Base-by-base conservation (phyloP, 2,888 invertebrate species). In the Arctia plantaginis region DNA sequence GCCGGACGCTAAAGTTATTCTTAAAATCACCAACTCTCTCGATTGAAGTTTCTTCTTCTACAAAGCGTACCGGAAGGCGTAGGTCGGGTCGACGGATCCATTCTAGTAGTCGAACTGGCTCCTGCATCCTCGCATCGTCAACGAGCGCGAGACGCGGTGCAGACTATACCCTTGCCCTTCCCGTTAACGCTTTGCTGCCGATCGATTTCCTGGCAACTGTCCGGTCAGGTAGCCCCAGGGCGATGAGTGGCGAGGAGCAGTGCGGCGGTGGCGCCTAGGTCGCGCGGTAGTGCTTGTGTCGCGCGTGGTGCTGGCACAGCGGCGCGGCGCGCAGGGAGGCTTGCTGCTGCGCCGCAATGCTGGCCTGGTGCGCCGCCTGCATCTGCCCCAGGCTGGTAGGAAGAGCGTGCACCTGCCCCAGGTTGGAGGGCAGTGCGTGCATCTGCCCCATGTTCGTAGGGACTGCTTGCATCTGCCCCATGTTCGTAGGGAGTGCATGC, bases 281-380 rank as follows among this genome's bases (percentile, higher is more conserved):
- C 83, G 88, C 85, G 80, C 88, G 87, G 86, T 89, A 88, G 39
- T 69, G 86, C 74, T 80, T 68, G 83, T 84, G 84, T 82, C 87
- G 81, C 78, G 86, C 88, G 87, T 92, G 91, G 81, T 91, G 92
- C 79, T 89, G 91, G 83, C 93, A 93, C 85, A 88, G 84, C 82
- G 90, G 87, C 20, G 89, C 87, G 13, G 78, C 76, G 62, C 78
- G 85, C 27, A 82, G 81, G 23, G 82, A 72, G 27, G 79, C 78
- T n/a, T 84, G 86, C 77, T 86, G 87, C 51, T 88, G 88, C 59
- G 73, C 69, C 80, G 81, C 82, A 12, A 84, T 75, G 69, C 84
- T 82, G 75, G 81, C 83, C 69, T 85, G 82, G 80, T 85, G 85
- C 68, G 75, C 83, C 27, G 84, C 83, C 77, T 87, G 90, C 86